Evolutionary conservation across 2,797 vertebrate species (phyloP), one percentile per base, ranked within the genome.

Genomic region (Tragelaphus eurycerus): DNA sequence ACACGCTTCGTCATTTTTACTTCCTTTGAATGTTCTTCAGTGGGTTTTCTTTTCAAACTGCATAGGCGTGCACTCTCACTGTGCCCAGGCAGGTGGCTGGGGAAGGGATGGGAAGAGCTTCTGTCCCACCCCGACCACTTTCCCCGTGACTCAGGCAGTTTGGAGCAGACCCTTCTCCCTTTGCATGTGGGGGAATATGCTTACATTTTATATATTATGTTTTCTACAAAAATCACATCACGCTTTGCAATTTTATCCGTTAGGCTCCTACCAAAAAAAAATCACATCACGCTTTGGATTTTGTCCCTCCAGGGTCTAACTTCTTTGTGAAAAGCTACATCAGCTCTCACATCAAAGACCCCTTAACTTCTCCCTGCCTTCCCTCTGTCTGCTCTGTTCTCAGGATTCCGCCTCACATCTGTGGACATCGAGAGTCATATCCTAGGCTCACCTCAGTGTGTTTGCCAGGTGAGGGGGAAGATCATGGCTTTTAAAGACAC

Each of bases 11-110:
- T 34, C 82, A 14, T 38, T 64, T 55, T 52, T 5, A 62, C 89
- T 93, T 97, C 95, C 96, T 86, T 34, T 82, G 43, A 46, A 55
- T 59, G 31, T n/a, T 86, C 86, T 57, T 71, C 82, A 38, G 4
- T 48, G 85, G 7, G 38, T 85, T 95, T 95, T 87, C 71, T 60
- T 89, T 82, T 38, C 25, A 55, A 60, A 38, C 83, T 27, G 67
- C 71, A 10, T 16, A n/a, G 67, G 71, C 21, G 0, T 11, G 59
- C 34, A 12, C 23, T 91, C 54, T 48, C 0, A 7, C 54, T 6
- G 38, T 1, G 16, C 54, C 14, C 79, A 57, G 74, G 55, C n/a
- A 4, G 82, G 13, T 6, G 59, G 86, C 46, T 52, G 54, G 4
- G 55, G 46, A 82, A 16, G 54, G 50, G 13, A 19, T n/a, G n/a